Base-by-base conservation (phyloP, 2,113 vertebrate genomes). In the Pelecanoides urinatrix region DNA sequence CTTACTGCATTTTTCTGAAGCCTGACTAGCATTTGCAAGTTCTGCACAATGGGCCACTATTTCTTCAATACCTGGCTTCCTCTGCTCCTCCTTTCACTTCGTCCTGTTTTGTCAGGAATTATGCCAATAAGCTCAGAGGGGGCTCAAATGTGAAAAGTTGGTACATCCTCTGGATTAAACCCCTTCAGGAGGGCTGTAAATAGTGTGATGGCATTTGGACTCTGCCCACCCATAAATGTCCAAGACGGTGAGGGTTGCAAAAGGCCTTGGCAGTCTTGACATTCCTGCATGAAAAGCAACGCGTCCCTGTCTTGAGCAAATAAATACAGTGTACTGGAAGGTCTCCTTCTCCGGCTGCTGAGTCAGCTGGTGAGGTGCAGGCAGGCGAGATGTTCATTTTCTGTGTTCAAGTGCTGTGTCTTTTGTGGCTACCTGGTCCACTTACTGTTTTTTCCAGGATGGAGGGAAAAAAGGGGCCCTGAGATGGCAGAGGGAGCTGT, bases 1-100 rank as follows among this genome's bases (percentile, higher is more conserved):
- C 34, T 77, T 40, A 16, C 21, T 38, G 52, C 77, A 61, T 94
- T 94, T 94, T 95, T 94, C 61, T 85, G 56, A 92, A 87, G 92
- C 73, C 42, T 86, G 63, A 50, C 63, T 80, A 53, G 34, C 72
- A 63, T 91, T 77, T 92, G 56, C 63, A 80, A 87, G 18, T 93
- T 71, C 76, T 59, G 47, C 76, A 93, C 61, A 92, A 71, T 59
- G 53, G 58, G 27, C 49, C 76, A 65, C 56, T 47, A 68, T 97
- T 94, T 70, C 83, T 92, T 76, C 62, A 77, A 17, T 86, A 92
- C 86, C 68, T 84, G 76, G 34, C 88, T 74, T 42, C 49, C 66
- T 82, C 67, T 7, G 0, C 50, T 55, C 17, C 44, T 93, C 67
- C 90, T 86, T 94, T 91, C 42, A 9, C 38, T 84, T 82, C 47